Conservation (phyloP, 2,888 invertebrate species). For the Drosophila siamana region DNA sequence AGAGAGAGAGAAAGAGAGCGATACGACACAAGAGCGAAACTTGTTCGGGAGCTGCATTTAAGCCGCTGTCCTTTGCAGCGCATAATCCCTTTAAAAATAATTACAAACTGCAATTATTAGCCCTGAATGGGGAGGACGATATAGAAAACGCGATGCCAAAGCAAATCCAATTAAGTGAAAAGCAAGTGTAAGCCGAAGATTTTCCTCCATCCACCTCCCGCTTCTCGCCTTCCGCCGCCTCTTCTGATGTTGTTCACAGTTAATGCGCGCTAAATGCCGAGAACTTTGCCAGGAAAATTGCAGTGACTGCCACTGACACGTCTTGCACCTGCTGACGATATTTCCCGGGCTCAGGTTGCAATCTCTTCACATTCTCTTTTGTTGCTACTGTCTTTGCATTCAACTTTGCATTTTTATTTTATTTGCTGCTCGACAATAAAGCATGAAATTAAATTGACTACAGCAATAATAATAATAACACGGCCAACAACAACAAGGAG, state of each 20-base stretch:
- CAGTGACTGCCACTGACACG: conserved; percentile 31
- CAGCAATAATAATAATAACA: conserved; percentile 52
- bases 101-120: conserved; percentile 79
- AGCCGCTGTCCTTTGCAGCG: conserved; percentile 43
- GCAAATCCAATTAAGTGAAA: conserved; percentile 78
- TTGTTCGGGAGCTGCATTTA: conserved; percentile 27
- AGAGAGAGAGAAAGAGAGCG: too few species aligned
- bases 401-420: conserved; percentile 39
- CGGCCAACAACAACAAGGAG: not conserved
- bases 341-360: conserved; percentile 10
- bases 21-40: not conserved
- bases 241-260: conserved; percentile 10
- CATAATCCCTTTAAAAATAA: conserved; percentile 66
- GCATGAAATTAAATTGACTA: conserved; percentile 67
- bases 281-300: conserved; percentile 43
- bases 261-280: conserved; percentile 57
- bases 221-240: not conserved
- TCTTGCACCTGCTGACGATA: conserved; percentile 41
- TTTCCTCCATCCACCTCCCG: conserved; percentile 32
- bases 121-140: conserved; percentile 35
- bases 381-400: conserved; percentile 6
- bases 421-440: conserved; percentile 33
- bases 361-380: not conserved
- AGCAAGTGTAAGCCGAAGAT: conserved; percentile 73
- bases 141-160: conserved; percentile 46